Conservation (phyloP, 1,140 invertebrate species). For the Eufriesea mexicana region DNA sequence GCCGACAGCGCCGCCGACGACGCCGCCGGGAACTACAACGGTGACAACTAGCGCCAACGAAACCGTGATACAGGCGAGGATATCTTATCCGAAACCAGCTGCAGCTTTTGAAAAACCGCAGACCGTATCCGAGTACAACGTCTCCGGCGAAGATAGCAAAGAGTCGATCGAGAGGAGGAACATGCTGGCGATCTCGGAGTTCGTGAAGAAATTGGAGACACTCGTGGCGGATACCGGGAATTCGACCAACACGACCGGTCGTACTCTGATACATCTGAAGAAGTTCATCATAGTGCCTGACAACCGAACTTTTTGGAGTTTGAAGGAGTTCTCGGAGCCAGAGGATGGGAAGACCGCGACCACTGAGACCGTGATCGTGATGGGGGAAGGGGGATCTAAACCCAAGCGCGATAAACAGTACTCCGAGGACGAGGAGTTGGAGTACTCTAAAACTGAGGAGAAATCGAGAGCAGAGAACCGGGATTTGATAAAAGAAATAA, state of each 20-base stretch:
- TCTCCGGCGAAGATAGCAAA: background rate
- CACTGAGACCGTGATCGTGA: background rate
- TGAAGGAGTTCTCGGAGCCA: constrained; percentile 7
- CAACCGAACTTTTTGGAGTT: constrained; percentile 28
- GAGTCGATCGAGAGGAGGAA: constrained; percentile 41
- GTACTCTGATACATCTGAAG: constrained; percentile 48
- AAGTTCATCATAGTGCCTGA: constrained; percentile 43
- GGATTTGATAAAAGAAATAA: constrained; percentile 31
- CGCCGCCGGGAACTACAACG: too few species aligned
- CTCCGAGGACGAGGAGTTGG: background rate
- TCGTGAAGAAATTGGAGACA: constrained; percentile 50
- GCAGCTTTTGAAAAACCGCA: background rate
- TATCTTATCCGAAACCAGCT: background rate
- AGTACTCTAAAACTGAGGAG: background rate
- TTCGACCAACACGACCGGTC: background rate
- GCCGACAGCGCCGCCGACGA: background rate
- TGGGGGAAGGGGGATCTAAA: background rate
- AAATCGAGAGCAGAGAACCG: background rate
- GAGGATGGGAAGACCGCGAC: background rate
- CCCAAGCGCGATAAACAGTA: background rate
- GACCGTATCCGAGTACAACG: background rate
- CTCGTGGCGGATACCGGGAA: constrained; percentile 35
- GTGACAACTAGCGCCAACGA: background rate
- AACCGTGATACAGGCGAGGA: background rate
- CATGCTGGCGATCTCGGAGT: constrained; percentile 45